Base-by-base conservation (phyloP, 2,888 invertebrate genomes). In the Aethes cnicana region DNA sequence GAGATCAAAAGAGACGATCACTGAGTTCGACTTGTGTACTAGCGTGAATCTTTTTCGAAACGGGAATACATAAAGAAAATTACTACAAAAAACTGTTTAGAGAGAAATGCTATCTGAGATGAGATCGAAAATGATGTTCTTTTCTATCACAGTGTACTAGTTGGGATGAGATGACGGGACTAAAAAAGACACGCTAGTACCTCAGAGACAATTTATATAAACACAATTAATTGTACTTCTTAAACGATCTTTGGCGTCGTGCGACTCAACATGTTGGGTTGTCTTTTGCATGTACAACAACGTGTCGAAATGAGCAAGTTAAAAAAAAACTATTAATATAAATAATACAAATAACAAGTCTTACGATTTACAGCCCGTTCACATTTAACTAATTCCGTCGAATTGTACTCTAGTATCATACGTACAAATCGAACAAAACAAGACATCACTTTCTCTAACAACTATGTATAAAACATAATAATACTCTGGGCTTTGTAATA, bases 221-320 rank as follows among this genome's bases (percentile, higher is more conserved):
- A 46, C 25, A 49, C 42, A 39, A 37, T 37, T 37, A 37, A 61
- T 68, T 73, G 75, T 82, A 74, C 72, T 71, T 82, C 77, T 52
- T 41, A 26, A 44, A 18, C 25, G 32, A 70, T 86, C 88, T 88
- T 88, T 88, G 88, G 88, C 80, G 86, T 77, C 83, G 68, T 73
- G 74, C 69, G 69, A 68, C 62, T 61, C 60, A 59, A 63, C 57
- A 63, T 62, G 55, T 65, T 59, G 57, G 46, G 52, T 54, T 55
- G 54, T 58, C 58, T 46, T 33, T 49, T 47, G 46, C 20, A 32
- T 26, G 30, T 44, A 46, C 46, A 46, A 52, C 37, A 41, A 47
- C 59, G 58, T 63, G 61, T 65, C 62, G 57, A 61, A 54, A 62
- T 61, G 55, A 59, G 59, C 61, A 55, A 47, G 48, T 43, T 58